phyloP scores from a whole-genome alignment of 2,888 invertebrate species.

The Microplitis manilae region DNA sequence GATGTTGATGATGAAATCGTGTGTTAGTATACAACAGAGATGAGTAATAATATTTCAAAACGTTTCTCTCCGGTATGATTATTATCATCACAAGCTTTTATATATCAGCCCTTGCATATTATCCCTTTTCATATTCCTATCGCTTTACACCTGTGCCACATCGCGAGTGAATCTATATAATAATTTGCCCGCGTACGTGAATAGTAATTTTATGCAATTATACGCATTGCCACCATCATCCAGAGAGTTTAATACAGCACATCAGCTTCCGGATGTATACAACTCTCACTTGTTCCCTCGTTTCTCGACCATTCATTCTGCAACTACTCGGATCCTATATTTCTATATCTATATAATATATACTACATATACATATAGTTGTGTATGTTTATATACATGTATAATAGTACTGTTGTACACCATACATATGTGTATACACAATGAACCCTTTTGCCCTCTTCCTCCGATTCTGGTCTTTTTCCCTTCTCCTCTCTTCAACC shows the following conservation, averaged over 20 bases:
- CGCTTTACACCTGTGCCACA: slow-evolving; percentile 45
- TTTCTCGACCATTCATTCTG: slow-evolving; percentile 8
- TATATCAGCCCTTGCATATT: slow-evolving; percentile 17
- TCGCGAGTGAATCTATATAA: slow-evolving; percentile 37
- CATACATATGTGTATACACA: slow-evolving; percentile 30
- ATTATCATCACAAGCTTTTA: slow-evolving; percentile 26
- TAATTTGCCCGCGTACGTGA: slow-evolving; percentile 47
- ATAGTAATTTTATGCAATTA: slow-evolving; percentile 68
- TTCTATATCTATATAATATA: neutral
- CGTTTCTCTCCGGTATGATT: slow-evolving; percentile 3
- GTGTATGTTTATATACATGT: neutral
- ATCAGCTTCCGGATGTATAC: slow-evolving; percentile 14
- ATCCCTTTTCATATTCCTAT: slow-evolving; percentile 21
- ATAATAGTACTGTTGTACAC: slow-evolving; percentile 3
- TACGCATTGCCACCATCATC: slow-evolving; percentile 62
- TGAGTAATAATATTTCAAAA: neutral
- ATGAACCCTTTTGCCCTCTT: slow-evolving; percentile 41
- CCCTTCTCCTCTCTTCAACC: slow-evolving; percentile 20
- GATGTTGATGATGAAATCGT: slow-evolving; percentile 19
- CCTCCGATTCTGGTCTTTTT: slow-evolving; percentile 27
- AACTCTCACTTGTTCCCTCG: slow-evolving; percentile 23
- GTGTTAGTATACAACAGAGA: slow-evolving; percentile 1
- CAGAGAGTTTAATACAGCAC: slow-evolving; percentile 42
- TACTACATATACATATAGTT: neutral
- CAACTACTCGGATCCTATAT: neutral